Evolutionary conservation across 2,113 vertebrate species (phyloP).

Genomic region (Carassius carassius): DNA sequence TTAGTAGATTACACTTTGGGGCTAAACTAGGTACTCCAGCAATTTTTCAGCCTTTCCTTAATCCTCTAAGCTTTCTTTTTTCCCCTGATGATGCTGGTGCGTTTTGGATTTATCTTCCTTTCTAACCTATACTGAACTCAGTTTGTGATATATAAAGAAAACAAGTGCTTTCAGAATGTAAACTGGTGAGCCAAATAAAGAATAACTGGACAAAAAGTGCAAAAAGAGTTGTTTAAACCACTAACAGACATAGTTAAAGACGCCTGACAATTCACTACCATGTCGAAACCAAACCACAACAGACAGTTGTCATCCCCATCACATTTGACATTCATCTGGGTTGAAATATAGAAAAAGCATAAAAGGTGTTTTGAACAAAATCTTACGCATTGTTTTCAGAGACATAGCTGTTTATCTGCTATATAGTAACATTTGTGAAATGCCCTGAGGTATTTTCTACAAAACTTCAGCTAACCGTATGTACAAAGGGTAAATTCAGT

Average conservation of each 20-base stretch:
- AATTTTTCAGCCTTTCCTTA: conserved; percentile 62
- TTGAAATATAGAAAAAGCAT: background rate
- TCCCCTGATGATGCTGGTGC: background rate
- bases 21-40: conserved; percentile 67
- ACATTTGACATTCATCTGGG: background rate
- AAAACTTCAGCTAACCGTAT: background rate
- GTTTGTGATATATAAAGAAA: background rate
- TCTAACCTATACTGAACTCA: background rate
- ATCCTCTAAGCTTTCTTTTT: conserved; percentile 65
- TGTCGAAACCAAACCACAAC: background rate
- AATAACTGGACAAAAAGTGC: background rate
- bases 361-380: conserved; percentile 2
- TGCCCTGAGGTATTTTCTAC: conserved; percentile 3
- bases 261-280: background rate
- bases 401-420: background rate
- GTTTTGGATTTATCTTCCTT: background rate
- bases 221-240: too few species aligned
- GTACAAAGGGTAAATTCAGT: background rate
- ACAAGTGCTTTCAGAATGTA: background rate
- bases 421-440: background rate
- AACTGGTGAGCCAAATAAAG: background rate
- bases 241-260: too few species aligned
- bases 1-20: conserved; percentile 67
- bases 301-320: background rate
- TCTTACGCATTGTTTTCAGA: background rate